These are phyloP conservation scores for Platysteira castanea DNA, from an alignment of 2,113 vertebrate species.

Conservation along the genomic window DNA sequence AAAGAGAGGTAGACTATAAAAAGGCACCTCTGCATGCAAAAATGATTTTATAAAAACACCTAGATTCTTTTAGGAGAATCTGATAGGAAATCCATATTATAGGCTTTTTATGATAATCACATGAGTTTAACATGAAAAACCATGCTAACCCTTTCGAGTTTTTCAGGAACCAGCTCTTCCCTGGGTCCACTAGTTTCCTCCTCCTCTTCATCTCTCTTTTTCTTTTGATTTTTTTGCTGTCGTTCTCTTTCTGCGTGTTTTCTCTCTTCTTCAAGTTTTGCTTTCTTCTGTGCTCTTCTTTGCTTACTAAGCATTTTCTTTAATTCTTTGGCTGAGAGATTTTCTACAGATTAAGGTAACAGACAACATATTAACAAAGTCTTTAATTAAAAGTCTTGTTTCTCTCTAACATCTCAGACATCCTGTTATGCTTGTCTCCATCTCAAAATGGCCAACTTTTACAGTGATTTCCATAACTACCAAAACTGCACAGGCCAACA, in stretches of 20 bases:
- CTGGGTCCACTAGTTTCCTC: conserved; percentile 74
- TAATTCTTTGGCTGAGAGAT: conserved; percentile 79
- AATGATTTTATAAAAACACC: not conserved
- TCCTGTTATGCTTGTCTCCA: not conserved
- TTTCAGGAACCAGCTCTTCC: conserved; percentile 79
- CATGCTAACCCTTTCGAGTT: conserved; percentile 77
- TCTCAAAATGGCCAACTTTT: not conserved
- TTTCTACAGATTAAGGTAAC: conserved; percentile 65
- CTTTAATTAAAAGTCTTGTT: not conserved
- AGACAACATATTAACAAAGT: not conserved
- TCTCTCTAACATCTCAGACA: not conserved
- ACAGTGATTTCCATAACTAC: not conserved
- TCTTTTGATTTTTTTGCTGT: conserved; percentile 78
- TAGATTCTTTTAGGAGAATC: not conserved
- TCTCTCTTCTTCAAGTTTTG: conserved; percentile 78
- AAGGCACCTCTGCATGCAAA: not conserved
- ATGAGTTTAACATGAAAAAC: not conserved
- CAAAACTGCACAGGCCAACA: not conserved
- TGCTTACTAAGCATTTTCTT: conserved; percentile 83
- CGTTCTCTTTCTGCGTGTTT: conserved; percentile 76
- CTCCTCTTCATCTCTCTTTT: conserved; percentile 78
- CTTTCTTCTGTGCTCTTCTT: conserved; percentile 80
- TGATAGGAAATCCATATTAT: rapidly evolving
- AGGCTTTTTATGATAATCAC: not conserved
- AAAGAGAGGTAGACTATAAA: not conserved